phyloP scores from a whole-genome alignment of 2,797 vertebrate species.

The Lacerta viridis region DNA sequence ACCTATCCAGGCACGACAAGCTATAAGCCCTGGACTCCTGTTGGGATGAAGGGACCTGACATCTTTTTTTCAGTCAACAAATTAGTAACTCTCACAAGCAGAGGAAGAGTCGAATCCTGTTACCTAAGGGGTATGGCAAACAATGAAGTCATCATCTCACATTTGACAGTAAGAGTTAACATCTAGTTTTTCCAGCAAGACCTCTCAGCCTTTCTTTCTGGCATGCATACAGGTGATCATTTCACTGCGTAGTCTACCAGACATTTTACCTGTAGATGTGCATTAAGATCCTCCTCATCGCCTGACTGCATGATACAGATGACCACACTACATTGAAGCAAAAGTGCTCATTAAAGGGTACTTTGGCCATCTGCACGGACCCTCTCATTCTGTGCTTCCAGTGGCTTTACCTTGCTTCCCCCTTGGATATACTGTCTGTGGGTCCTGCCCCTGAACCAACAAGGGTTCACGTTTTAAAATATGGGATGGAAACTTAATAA shows the following conservation, averaged over 20 bases:
- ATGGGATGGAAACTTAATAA: slow-evolving; percentile 2
- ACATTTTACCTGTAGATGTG: background rate
- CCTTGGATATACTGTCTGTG: background rate
- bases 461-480: slow-evolving; percentile 30
- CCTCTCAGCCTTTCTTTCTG: background rate
- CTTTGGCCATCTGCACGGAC: background rate
- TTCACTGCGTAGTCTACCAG: background rate
- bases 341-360: background rate
- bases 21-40: background rate
- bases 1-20: background rate
- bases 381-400: background rate
- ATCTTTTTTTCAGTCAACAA: slow-evolving; percentile 18
- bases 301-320: background rate
- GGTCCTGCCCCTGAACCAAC: background rate
- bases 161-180: background rate
- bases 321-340: background rate
- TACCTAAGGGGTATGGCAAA: background rate
- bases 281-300: background rate
- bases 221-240: background rate
- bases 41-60: background rate
- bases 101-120: background rate
- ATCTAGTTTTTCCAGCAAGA: background rate
- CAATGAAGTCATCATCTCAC: background rate
- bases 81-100: background rate
- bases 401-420: background rate